A percentile compares a stretch with the other conserved stretches of the same genome.
Conservation (phyloP, 2,113 vertebrate species). For the Phrynosoma blainvillii region DNA sequence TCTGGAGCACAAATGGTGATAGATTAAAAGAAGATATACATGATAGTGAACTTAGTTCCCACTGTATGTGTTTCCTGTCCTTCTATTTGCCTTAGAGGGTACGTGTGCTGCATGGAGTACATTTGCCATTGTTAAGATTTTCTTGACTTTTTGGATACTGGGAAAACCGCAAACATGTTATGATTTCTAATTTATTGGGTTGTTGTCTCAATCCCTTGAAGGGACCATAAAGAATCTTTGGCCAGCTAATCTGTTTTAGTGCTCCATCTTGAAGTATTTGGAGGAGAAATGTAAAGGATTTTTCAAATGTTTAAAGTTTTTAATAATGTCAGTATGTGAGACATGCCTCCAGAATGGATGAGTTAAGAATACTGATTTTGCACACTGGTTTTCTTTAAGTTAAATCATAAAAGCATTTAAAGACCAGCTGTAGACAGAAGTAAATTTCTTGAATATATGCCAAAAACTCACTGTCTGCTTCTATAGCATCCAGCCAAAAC, state of each 20-base stretch:
- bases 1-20: background rate
- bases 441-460: background rate
- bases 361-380: constrained; percentile 30
- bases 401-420: background rate
- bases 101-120: constrained; percentile 38
- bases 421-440: constrained; percentile 28
- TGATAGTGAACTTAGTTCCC: background rate
- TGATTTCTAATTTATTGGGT: constrained; percentile 21
- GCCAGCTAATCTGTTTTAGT: constrained; percentile 25
- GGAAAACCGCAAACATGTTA: constrained; percentile 30
- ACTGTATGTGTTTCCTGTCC: background rate
- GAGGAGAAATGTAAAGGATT: background rate
- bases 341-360: background rate
- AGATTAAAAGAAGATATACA: background rate
- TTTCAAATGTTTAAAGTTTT: background rate
- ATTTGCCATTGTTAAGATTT: constrained; percentile 27
- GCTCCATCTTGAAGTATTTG: constrained; percentile 19
- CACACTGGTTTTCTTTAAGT: constrained; percentile 16
- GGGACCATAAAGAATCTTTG: background rate
- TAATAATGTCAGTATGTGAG: background rate
- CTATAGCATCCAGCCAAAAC: background rate
- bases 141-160: background rate
- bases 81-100: background rate
- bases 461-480: background rate
- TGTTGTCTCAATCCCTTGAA: background rate